phyloP scores from a whole-genome alignment of 2,888 invertebrate species.

The Mythimna albipuncta region DNA sequence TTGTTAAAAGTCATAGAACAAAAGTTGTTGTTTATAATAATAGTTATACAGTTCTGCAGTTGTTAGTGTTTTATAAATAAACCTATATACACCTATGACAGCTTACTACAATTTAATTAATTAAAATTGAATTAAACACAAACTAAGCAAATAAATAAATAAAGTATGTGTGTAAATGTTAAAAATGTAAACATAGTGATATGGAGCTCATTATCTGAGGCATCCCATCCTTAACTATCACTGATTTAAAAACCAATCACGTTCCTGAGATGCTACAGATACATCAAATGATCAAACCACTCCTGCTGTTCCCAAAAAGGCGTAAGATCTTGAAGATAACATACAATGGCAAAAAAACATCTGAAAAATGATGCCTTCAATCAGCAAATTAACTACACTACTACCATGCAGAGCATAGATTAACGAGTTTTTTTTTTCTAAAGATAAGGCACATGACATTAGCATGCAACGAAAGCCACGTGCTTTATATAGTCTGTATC shows the following conservation, averaged over 20 bases:
- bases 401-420: constrained; percentile 47
- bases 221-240: constrained; percentile 7
- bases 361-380: constrained; percentile 29
- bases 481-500: constrained; percentile 54
- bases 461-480: constrained; percentile 50
- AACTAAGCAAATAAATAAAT: too few species aligned
- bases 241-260: constrained; percentile 37
- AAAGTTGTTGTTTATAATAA: too few species aligned
- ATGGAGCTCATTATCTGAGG: constrained; percentile 40
- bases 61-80: too few species aligned
- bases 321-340: constrained; percentile 46
- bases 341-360: constrained; percentile 43
- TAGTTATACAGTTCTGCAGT: too few species aligned
- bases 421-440: constrained; percentile 55
- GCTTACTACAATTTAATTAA: too few species aligned
- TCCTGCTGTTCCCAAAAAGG: constrained; percentile 30
- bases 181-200: background rate
- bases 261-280: constrained; percentile 25
- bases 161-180: too few species aligned
- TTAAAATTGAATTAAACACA: too few species aligned
- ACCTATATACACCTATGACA: too few species aligned
- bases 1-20: too few species aligned
- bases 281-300: constrained; percentile 21
- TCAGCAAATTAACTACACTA: constrained; percentile 37
- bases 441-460: constrained; percentile 44